Percentiles rank a stretch among this genome's conserved stretches.
phyloP scores from a whole-genome alignment of 92 coral and sea anemone genomes.

The Palythoa grandiflora region DNA sequence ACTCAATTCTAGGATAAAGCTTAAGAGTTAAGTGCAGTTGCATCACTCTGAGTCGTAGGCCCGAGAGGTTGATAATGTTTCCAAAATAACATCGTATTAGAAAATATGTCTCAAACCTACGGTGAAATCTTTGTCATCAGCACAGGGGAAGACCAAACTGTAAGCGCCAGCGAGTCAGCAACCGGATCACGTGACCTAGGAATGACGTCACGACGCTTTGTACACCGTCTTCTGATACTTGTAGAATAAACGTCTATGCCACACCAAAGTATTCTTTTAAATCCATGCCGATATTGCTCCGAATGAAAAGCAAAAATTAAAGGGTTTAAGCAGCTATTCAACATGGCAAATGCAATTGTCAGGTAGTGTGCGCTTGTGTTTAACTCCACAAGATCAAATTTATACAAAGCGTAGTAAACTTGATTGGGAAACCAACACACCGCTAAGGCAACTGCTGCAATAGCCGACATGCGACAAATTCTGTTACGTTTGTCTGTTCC shows the following conservation, averaged over 20 bases:
- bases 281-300: conserved; percentile 63
- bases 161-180: neutral
- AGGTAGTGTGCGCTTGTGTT: conserved; percentile 55
- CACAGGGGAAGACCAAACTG: neutral
- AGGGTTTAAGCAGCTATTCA: conserved; percentile 68
- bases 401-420: conserved; percentile 57
- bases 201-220: neutral
- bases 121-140: too few relatives aligned
- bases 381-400: conserved; percentile 64
- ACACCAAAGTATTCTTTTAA: conserved; percentile 43
- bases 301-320: conserved; percentile 75
- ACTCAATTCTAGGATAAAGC: too few relatives aligned
- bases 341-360: conserved; percentile 65
- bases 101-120: too few relatives aligned
- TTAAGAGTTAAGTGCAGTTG: too few relatives aligned
- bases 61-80: too few relatives aligned
- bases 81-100: too few relatives aligned
- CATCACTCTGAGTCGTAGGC: too few relatives aligned
- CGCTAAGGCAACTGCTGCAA: conserved; percentile 53
- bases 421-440: conserved; percentile 73
- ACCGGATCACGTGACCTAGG: neutral
- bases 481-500: conserved; percentile 54
- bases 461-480: conserved; percentile 70
- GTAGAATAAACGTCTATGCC: neutral
- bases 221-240: neutral